Evolutionary conservation across 35 echinoderm and acorn worm genomes (phyloP), one percentile per base, ranked within the genome.

Genomic region (Eucidaris tribuloides): DNA sequence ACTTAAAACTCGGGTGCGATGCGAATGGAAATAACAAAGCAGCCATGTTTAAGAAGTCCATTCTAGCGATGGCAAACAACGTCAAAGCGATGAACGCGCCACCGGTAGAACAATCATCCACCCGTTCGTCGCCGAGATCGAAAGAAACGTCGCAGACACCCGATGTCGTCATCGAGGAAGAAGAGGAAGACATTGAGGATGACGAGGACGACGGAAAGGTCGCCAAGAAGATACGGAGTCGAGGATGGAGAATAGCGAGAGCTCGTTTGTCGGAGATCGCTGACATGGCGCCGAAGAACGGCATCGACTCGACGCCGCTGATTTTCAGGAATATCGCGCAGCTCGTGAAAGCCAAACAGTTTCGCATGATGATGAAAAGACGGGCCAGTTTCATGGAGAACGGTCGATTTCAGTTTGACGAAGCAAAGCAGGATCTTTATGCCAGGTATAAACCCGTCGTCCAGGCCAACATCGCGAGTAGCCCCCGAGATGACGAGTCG

Each of bases 401-500:
- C 46, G 94, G 94, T 28, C 57, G 85, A n/a, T 96, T 96, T 88
- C 82, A 82, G 45, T 96, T 91, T 22, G 94, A 96, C 28, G 94
- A 91, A 20, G 94, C 94, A 2, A 96, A 96, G 44, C 48, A 77
- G 30, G 94, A 96, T 80, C 62, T 96, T 25, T 96, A 88, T 44
- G 80, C 55, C 1, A 87, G 94, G 31, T 96, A 96, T 56, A 19
- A 76, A 29, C 55, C 79, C 0, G 27, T 60, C n/a, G 36, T 56
- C 50, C 14, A 43, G 29, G 23, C 14, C 30, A 74, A 74, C 2
- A 11, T 74, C 22, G 37, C 68, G 14, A 27, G 25, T 24, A 38
- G 5, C 13, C 41, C 68, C 24, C 68, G 68, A 6, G 68, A 74
- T 38, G 6, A 9, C 48, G 48, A 52, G 9, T 52, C 35, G 20